Evolutionary conservation across 2,113 vertebrate genomes (phyloP).

Genomic region (Irena cyanogastra): DNA sequence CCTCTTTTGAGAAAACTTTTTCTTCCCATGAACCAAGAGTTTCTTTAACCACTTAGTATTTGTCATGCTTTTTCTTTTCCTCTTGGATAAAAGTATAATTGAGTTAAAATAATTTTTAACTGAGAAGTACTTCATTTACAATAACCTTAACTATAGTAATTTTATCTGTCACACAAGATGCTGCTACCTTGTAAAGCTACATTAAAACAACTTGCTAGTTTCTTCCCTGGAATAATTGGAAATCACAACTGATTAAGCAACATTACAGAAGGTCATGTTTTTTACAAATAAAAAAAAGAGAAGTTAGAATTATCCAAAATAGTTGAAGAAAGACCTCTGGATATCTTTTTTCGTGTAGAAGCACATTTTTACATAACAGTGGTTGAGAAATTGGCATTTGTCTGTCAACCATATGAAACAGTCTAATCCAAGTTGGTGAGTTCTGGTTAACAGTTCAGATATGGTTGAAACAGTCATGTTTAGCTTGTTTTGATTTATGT

Average conservation of each 20-base stretch:
- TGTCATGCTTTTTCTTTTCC: not conserved
- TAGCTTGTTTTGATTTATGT: not conserved
- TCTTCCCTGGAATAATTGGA: slow-evolving; percentile 8
- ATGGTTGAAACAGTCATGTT: not conserved
- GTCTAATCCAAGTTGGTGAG: not conserved
- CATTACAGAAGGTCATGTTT: not conserved
- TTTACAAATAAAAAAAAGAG: not conserved
- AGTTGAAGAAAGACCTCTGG: not conserved
- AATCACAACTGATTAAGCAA: not conserved
- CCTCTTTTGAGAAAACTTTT: not conserved
- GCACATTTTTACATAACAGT: not conserved
- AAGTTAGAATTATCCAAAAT: not conserved
- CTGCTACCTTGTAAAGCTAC: not conserved
- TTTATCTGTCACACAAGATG: slow-evolving; percentile 11
- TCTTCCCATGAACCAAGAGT: not conserved
- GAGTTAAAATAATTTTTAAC: slow-evolving; percentile 10
- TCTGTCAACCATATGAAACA: not conserved
- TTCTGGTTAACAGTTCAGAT: not conserved
- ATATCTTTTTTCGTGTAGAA: not conserved
- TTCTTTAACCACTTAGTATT: not conserved
- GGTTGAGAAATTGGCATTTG: not conserved
- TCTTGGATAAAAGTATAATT: not conserved
- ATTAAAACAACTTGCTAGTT: not conserved
- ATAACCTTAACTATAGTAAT: not conserved
- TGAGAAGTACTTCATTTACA: slow-evolving; percentile 20